phyloP scores from a whole-genome alignment of 2,113 vertebrate genomes.

The Pseudolaguvia tuberculata region DNA sequence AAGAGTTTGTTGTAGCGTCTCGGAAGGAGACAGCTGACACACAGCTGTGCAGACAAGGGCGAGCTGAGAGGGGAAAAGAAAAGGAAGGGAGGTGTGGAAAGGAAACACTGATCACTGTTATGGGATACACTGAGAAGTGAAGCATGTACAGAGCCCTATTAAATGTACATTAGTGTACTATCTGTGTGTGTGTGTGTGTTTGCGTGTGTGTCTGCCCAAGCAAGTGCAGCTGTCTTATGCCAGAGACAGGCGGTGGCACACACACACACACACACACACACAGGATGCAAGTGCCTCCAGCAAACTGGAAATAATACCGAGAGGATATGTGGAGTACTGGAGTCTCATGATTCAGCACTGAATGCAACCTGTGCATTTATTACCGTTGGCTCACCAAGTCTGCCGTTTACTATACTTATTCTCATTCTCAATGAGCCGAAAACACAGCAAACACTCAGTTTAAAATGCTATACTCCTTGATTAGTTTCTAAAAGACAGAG shows the following conservation, averaged over 20 bases:
- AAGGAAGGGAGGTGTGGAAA: conserved; percentile 47
- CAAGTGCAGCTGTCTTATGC: conserved; percentile 67
- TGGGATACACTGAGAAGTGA: conserved; percentile 26
- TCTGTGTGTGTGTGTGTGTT: conserved; percentile 13
- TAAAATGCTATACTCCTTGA: not conserved
- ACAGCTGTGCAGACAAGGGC: conserved; percentile 66
- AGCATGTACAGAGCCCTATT: conserved; percentile 31
- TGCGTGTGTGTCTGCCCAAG: conserved; percentile 43
- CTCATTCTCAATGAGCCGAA: not conserved
- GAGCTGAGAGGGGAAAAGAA: conserved; percentile 11
- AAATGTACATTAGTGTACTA: conserved; percentile 24
- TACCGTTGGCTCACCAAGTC: conserved; percentile 23
- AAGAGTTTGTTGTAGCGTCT: conserved; percentile 51
- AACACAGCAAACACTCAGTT: not conserved
- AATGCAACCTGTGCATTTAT: conserved; percentile 31
- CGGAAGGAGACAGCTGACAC: conserved; percentile 68
- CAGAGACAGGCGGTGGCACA: conserved; percentile 56
- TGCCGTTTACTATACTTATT: conserved; percentile 26
- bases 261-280: conserved; percentile 43
- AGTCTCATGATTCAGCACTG: conserved; percentile 21
- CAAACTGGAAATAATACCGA: conserved; percentile 14
- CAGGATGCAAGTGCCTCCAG: conserved; percentile 56
- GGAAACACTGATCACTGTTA: conserved; percentile 43
- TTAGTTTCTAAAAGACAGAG: not conserved
- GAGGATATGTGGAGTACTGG: conserved; percentile 23